These are phyloP conservation scores for Synergus laeviventris DNA, from an alignment of 2,888 invertebrate species.

Conservation along the genomic window DNA sequence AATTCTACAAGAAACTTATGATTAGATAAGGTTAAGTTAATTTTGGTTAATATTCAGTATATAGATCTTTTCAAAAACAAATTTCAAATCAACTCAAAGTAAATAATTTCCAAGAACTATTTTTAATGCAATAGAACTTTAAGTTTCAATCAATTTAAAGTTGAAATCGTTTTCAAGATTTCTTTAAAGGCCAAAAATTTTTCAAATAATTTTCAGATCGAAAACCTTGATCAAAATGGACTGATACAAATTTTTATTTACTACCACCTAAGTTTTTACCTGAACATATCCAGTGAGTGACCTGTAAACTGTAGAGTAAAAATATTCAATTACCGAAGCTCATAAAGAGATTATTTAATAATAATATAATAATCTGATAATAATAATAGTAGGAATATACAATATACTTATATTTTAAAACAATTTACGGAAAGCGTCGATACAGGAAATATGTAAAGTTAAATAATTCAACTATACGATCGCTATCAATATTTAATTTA, in stretches of 20 bases:
- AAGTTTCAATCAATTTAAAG: background rate
- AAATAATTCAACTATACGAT: background rate
- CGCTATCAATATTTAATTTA: background rate
- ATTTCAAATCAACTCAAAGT: background rate
- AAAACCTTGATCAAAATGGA: background rate
- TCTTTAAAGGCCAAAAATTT: background rate
- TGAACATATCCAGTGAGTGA: background rate
- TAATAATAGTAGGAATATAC: background rate
- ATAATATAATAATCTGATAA: background rate
- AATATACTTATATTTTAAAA: constrained; percentile 21
- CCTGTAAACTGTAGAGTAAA: background rate
- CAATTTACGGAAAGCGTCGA: constrained; percentile 7
- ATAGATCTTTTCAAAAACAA: background rate
- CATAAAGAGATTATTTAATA: constrained; percentile 5
- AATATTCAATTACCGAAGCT: constrained; percentile 6
- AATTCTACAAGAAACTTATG: background rate
- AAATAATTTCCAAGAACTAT: background rate
- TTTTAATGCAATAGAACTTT: background rate
- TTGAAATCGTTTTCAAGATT: background rate
- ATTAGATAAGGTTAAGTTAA: background rate
- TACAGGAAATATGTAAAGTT: constrained; percentile 1
- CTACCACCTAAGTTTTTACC: background rate
- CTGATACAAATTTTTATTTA: constrained; percentile 22
- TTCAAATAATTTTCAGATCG: background rate
- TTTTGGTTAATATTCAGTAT: background rate